Percentiles rank a stretch among this genome's conserved stretches.
Evolutionary conservation across 2,888 invertebrate genomes (phyloP).

Genomic region (Crematogaster levior): DNA sequence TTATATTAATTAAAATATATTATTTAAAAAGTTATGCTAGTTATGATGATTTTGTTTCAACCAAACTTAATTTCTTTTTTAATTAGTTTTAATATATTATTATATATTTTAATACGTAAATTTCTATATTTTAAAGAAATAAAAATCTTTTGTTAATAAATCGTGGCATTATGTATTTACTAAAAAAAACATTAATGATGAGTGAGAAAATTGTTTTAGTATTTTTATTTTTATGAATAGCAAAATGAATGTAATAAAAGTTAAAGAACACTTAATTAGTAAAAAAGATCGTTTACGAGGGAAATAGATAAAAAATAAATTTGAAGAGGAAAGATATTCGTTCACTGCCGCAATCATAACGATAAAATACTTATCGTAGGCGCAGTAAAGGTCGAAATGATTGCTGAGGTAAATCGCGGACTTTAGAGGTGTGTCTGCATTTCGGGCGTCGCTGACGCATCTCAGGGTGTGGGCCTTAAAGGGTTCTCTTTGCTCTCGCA

Average conservation of each 20-base stretch:
- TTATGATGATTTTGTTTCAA: background rate
- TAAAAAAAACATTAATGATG: background rate
- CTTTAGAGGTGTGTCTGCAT: constrained; percentile 4
- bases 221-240: background rate
- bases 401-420: constrained; percentile 21
- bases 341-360: background rate
- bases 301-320: background rate
- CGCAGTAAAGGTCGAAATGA: background rate
- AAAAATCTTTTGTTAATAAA: background rate
- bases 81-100: too few relatives aligned
- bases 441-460: constrained; percentile 8
- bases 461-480: constrained; percentile 32
- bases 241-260: background rate
- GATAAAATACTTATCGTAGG: constrained; percentile 15
- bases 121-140: background rate
- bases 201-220: background rate
- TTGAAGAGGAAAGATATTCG: background rate
- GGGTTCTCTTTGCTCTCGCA: constrained; percentile 20
- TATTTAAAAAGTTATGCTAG: background rate
- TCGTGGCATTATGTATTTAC: background rate
- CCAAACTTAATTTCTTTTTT: background rate
- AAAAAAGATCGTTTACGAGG: background rate
- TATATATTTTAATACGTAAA: too few relatives aligned
- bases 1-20: background rate
- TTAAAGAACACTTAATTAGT: background rate